Percentiles rank a stretch among this genome's conserved stretches.
Conservation (phyloP, 2,797 vertebrate genomes). For the Ambastaia sidthimunki region DNA sequence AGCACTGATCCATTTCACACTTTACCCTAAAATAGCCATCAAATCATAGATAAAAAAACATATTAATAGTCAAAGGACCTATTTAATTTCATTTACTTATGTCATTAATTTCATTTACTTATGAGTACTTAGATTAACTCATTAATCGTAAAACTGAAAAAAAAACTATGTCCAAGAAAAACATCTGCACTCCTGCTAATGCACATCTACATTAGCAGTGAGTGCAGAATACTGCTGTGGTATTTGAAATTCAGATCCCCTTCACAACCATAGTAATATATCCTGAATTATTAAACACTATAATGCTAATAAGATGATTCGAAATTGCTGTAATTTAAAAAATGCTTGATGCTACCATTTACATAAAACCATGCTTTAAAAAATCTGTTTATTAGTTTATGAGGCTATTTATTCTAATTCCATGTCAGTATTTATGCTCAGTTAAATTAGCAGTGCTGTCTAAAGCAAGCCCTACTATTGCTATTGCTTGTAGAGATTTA, state of each 20-base stretch:
- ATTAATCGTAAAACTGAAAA: no score
- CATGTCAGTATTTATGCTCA: not conserved
- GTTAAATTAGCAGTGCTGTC: not conserved
- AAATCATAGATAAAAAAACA: no score
- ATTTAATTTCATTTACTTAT: no score
- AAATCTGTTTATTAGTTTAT: not conserved
- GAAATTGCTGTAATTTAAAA: not conserved
- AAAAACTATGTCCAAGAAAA: no score
- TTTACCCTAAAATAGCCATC: not conserved
- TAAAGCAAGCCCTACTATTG: no score
- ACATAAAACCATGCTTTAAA: not conserved
- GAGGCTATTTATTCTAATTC: not conserved
- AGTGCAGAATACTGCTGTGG: not conserved
- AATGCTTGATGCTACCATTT: not conserved
- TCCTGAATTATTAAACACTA: not conserved
- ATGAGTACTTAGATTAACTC: no score
- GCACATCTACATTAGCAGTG: not conserved
- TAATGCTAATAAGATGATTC: not conserved
- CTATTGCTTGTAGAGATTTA: not conserved
- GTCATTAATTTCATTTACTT: no score
- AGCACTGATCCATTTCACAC: constrained; percentile 32
- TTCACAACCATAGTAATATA: not conserved
- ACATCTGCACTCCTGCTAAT: no score
- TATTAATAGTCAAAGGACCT: no score
- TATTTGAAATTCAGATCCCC: not conserved